phyloP scores from a whole-genome alignment of 2,888 invertebrate genomes.

The Amphipoea lucens region DNA sequence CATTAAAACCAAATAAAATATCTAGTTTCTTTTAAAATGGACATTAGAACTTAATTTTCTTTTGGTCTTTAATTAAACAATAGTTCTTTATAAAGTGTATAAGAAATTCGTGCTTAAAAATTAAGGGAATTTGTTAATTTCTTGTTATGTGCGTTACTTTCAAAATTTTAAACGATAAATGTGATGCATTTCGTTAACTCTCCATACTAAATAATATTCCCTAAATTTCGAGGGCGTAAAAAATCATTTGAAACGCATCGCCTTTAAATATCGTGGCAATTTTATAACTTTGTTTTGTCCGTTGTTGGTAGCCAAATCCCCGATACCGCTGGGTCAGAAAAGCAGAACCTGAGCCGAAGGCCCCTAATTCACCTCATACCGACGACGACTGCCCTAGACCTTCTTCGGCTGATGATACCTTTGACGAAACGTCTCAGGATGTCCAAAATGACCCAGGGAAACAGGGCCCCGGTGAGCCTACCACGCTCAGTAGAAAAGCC shows the following conservation, averaged over 20 bases:
- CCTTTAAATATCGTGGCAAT: constrained; percentile 23
- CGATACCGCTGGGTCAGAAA: constrained; percentile 40
- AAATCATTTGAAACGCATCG: constrained; percentile 26
- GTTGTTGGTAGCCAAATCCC: constrained; percentile 50
- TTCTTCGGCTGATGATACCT: not conserved
- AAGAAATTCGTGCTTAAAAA: constrained; percentile 1
- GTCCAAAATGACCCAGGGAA: not conserved
- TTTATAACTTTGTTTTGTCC: constrained; percentile 47
- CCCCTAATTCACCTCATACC: constrained; percentile 1
- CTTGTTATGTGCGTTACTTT: not conserved
- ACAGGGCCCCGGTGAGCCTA: not conserved
- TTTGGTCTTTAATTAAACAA: not conserved
- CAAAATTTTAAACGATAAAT: constrained; percentile 17
- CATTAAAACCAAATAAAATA: not conserved
- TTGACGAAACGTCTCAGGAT: constrained; percentile 18
- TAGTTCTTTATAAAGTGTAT: not conserved
- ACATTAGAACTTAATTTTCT: not conserved
- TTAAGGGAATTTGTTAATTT: not conserved
- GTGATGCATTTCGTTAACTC: constrained; percentile 32
- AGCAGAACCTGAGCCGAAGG: constrained; percentile 17
- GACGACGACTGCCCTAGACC: constrained; percentile 2
- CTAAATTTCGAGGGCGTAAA: not conserved
- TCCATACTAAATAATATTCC: not conserved
- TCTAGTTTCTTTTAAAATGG: not conserved
- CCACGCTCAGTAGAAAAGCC: not conserved